Evolutionary conservation across 2,113 vertebrate genomes (phyloP), one percentile per base, ranked within the genome.

Genomic region (Salvelinus sp.): DNA sequence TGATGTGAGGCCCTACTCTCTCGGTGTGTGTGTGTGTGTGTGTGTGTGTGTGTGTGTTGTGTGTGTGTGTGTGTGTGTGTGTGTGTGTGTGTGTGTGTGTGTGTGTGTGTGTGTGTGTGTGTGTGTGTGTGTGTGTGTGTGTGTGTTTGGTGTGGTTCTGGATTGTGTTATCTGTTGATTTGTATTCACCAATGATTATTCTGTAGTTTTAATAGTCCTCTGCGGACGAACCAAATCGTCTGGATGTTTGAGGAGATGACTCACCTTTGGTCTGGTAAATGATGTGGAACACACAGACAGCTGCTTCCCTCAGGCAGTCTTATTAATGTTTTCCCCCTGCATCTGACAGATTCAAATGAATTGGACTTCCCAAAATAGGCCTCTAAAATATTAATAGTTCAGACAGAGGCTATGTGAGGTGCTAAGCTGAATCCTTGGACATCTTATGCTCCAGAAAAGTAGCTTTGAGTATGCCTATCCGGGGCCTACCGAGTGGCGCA

Each of bases 1-100:
- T 0, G 97, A 99, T 92, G 98, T 98, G 91, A 92, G 92, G 65
- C 5, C 27, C 28, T 16, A 38, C n/a, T 22, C 33, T 23, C 2
- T 27, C 2, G 3, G 23, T 68, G 66, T 38, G 16, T 10, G 30
- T 68, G 33, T 9, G 33, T 38, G 6, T 7, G 33, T 27, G 25
- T 27, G 25, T 27, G 25, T 27, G 25, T 27, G 25, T 27, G 25
- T 27, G 25, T 27, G 25, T 23, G 23, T 23, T 30, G 28, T 30
- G 28, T 4, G 28, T 0, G 0, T 28, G 28, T 3, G 3, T 2
- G 28, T 4, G 28, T 28, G 28, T 3, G 28, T 28, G 28, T 4
- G 33, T 3, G 44, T 23, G 23, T 23, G 23, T 23, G 23, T 23
- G 23, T 23, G 23, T 23, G 23, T 23, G 23, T 68, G 66, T 38